Percentiles rank a stretch among this genome's conserved stretches.
These are phyloP conservation scores for Bombus breviceps DNA, from an alignment of 1,140 invertebrate genomes.

Conservation along the genomic window DNA sequence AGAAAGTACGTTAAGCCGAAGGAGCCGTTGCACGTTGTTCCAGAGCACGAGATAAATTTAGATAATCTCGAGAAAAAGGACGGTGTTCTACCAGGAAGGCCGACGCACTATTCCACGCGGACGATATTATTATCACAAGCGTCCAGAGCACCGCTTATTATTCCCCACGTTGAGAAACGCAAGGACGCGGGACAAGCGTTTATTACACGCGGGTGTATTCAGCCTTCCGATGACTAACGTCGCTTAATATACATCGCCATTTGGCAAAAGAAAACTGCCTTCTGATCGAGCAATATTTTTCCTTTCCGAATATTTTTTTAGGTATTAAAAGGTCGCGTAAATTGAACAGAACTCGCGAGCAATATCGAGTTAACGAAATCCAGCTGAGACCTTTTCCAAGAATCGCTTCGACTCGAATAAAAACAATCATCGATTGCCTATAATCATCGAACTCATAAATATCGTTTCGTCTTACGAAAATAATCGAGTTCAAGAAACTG, in stretches of 20 bases:
- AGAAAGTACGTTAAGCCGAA: slow-evolving; percentile 33
- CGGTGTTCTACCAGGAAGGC: slow-evolving; percentile 61
- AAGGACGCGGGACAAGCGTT: slow-evolving; percentile 50
- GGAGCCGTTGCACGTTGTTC: slow-evolving; percentile 45
- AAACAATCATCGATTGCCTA: too few species aligned
- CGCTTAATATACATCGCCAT: not conserved
- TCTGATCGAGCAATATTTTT: not conserved
- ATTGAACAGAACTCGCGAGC: not conserved
- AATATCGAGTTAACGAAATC: too few species aligned
- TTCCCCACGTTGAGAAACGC: slow-evolving; percentile 34
- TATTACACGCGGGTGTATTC: slow-evolving; percentile 1
- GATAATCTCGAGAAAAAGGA: slow-evolving; percentile 60
- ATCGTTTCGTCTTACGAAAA: too few species aligned
- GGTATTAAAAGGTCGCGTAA: not conserved
- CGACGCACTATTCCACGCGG: slow-evolving; percentile 50
- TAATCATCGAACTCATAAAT: too few species aligned
- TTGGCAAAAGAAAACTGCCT: not conserved
- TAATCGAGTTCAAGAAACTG: too few species aligned
- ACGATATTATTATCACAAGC: slow-evolving; percentile 60
- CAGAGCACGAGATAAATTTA: slow-evolving; percentile 63
- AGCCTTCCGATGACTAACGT: not conserved
- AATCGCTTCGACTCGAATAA: not conserved
- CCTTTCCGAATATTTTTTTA: not conserved
- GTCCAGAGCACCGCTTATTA: slow-evolving; percentile 41
- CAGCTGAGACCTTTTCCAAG: not conserved